Evolutionary conservation across 2,888 invertebrate genomes (phyloP).

Genomic region (Morpho deidamia): DNA sequence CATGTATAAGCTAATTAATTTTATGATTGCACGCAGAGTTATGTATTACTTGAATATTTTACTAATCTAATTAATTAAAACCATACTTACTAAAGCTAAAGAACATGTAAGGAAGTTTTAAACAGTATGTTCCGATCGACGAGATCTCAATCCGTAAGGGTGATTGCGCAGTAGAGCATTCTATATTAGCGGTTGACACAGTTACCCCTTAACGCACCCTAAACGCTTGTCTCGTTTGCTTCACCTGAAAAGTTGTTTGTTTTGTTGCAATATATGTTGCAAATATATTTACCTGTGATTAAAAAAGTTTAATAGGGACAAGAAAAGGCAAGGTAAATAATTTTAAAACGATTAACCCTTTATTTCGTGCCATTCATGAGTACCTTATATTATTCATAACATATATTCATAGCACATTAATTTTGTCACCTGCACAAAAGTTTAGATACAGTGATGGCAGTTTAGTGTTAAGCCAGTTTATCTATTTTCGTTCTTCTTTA

Average conservation of each 20-base stretch:
- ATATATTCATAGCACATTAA: no score
- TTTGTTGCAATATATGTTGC: slow-evolving; percentile 13
- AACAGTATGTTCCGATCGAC: not conserved
- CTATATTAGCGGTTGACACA: slow-evolving; percentile 38
- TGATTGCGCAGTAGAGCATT: slow-evolving; percentile 43
- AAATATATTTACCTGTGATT: not conserved
- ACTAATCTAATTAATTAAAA: no score
- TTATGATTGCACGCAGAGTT: no score
- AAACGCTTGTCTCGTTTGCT: slow-evolving; percentile 25
- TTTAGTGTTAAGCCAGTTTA: no score
- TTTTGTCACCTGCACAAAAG: not conserved
- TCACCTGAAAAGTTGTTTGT: slow-evolving; percentile 13
- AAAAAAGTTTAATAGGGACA: not conserved
- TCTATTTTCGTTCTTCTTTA: not conserved
- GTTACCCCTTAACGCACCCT: slow-evolving; percentile 39
- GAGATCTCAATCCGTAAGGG: slow-evolving; percentile 3
- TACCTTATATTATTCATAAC: not conserved
- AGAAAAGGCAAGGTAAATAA: slow-evolving; percentile 2
- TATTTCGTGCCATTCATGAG: not conserved
- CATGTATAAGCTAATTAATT: no score
- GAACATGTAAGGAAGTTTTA: not conserved
- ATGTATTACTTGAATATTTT: no score
- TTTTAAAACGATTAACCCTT: not conserved
- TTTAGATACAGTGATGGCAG: not conserved
- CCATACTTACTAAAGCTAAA: not conserved